Evolutionary conservation across 2,113 vertebrate genomes (phyloP).

Genomic region (Clarias batrachus): DNA sequence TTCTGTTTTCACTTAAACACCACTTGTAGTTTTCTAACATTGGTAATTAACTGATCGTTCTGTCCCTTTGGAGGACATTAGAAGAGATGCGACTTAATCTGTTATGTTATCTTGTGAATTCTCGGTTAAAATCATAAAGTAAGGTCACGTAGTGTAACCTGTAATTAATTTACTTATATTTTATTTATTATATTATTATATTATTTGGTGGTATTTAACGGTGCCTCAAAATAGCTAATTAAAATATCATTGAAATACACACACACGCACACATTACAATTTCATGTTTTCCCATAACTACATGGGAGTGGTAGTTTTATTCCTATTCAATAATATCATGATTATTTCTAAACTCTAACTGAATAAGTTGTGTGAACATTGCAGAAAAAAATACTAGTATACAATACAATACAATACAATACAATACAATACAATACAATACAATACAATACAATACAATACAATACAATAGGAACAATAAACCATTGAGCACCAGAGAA

Average conservation of each 20-base stretch:
- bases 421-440: too few relatives aligned
- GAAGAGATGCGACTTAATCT: background rate
- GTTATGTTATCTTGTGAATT: background rate
- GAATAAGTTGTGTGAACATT: background rate
- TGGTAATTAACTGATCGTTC: background rate
- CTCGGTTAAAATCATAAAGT: background rate
- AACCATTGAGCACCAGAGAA: background rate
- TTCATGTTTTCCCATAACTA: background rate
- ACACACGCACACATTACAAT: background rate
- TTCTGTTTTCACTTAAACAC: too few relatives aligned
- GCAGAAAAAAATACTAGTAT: background rate
- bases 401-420: too few relatives aligned
- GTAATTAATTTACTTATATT: too few relatives aligned
- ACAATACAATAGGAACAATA: too few relatives aligned
- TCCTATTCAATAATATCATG: too few relatives aligned
- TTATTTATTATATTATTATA: too few relatives aligned
- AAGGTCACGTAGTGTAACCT: background rate
- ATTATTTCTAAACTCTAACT: too few relatives aligned
- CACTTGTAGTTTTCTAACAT: background rate
- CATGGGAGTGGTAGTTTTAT: too few relatives aligned
- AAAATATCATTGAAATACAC: background rate
- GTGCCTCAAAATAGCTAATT: background rate
- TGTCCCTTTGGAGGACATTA: background rate
- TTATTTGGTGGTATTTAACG: too few relatives aligned
- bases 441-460: too few relatives aligned